Percentiles rank a stretch among this genome's conserved stretches.
Conservation (phyloP, 2,888 invertebrate species). For the Hydraecia micacea region DNA sequence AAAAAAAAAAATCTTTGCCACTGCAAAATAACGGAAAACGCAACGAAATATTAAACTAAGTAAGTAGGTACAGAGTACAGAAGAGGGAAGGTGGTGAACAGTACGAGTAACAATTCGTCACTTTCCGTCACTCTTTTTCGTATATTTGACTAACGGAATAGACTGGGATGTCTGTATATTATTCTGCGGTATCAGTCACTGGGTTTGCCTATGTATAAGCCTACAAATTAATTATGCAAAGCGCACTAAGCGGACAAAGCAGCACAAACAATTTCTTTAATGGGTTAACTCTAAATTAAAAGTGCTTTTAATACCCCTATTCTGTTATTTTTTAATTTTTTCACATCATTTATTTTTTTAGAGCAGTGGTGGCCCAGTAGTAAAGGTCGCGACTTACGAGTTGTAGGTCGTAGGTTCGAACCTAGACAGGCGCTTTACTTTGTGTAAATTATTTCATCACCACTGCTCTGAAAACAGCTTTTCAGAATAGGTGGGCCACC, state of each 20-base stretch:
- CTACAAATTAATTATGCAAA: constrained; percentile 66
- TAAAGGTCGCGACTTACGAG: no score
- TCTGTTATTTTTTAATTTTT: constrained; percentile 31
- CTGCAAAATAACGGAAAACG: neutral
- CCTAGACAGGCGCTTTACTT: no score
- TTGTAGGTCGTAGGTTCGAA: no score
- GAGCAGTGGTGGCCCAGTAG: no score
- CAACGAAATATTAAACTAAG: neutral
- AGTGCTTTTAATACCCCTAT: constrained; percentile 43
- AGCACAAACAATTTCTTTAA: constrained; percentile 60
- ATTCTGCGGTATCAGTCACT: neutral
- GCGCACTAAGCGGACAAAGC: constrained; percentile 34
- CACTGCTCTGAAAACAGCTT: no score
- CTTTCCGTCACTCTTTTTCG: neutral
- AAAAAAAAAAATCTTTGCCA: neutral
- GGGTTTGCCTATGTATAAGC: constrained; percentile 28
- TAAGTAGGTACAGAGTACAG: no score
- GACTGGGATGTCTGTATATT: neutral
- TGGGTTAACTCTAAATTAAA: constrained; percentile 57
- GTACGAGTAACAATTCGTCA: neutral
- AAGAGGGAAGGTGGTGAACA: neutral
- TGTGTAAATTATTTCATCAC: no score
- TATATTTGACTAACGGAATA: neutral
- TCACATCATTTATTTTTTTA: neutral
- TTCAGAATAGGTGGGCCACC: no score